Base-by-base conservation (phyloP, 2,888 invertebrate species). In the Charanyca ferruginea region DNA sequence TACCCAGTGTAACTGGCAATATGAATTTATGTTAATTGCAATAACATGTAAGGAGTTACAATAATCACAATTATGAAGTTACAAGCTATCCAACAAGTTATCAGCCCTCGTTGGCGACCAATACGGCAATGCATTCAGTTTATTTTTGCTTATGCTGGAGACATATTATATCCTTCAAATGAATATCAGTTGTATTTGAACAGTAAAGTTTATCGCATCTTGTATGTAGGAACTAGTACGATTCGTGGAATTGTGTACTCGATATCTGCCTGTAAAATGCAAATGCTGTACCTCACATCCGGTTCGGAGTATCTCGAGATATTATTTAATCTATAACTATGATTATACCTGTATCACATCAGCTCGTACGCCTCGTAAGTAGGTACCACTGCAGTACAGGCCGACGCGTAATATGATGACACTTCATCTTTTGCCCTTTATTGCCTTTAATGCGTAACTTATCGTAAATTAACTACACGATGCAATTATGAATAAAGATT, bases 201-300 rank as follows among this genome's bases (percentile, higher is more conserved):
- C 67, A 73, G 60, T 73, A 72, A 80, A 77, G 45, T 79, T 72
- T 78, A 81, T 77, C 57, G 66, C 66, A 66, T 35, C 42, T 65
- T 64, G 55, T 60, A 54, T 51, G 25, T 61, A 67, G 53, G 67
- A 67, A 74, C 73, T 78, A 64, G 57, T 71, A 73, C 78, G 66
- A 70, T 75, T 72, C 77, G 76, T 52, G 28, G 60, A 71, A 83
- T 77, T 64, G 71, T 64, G 71, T 75, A 68, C 64, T 63, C 79
- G 75, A 77, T 85, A 84, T 82, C 76, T 75, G 63, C 66, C 80
- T 81, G 81, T 88, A 85, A 87, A 87, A 86, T 87, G 87, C 86
- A 89, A 89, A 89, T 88, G 84, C 77, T 84, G 85, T 83, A 83
- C 79, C 83, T 81, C 85, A 89, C 88, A 91, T 90, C 90, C 89